Evolutionary conservation across 2,113 vertebrate species (phyloP), one percentile per base, ranked within the genome.

Genomic region (Larimichthys crocea): DNA sequence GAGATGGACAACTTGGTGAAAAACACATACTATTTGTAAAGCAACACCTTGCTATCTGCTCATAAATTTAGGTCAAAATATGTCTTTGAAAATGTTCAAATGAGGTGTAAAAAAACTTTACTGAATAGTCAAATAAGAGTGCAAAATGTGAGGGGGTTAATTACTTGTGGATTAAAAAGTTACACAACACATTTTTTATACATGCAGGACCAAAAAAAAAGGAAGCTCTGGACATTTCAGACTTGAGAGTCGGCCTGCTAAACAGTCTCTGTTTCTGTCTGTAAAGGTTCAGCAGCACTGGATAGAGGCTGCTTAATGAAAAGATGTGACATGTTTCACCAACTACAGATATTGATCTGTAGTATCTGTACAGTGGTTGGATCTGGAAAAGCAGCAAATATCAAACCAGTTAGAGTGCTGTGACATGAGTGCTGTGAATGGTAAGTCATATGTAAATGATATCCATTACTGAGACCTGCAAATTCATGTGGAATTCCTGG

Each of bases 181-280:
- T n/a, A 29, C n/a, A n/a, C 42, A 20, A 15, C 16, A 42, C 14
- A 17, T 4, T 16, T 72, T 1, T 62, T 49, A 60, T 19, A 22
- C 20, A 52, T 17, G n/a, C 26, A 57, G n/a, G 4, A 40, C 53
- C 11, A 61, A 3, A 52, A 57, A 57, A 12, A 14, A 14, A 56
- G 6, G 40, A 80, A 42, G 48, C 62, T 67, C 22, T 29, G 31
- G 64, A 79, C 61, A 53, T 46, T 26, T 42, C 15, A 57, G 52
- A 56, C 26, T 35, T 61, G 6, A 53, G 53, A 67, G 63, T 60
- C 66, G 44, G 12, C 56, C 61, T 46, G 48, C 56, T 29, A 59
- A 79, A 26, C 49, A 70, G 44, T 31, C 19, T 14, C 35, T 40
- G 29, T 57, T 31, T 50, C 2, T 56, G 26, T 70, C 49, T 60